These are phyloP conservation scores for Spermophilus dauricus DNA, from an alignment of 2,113 vertebrate species.

Conservation along the genomic window DNA sequence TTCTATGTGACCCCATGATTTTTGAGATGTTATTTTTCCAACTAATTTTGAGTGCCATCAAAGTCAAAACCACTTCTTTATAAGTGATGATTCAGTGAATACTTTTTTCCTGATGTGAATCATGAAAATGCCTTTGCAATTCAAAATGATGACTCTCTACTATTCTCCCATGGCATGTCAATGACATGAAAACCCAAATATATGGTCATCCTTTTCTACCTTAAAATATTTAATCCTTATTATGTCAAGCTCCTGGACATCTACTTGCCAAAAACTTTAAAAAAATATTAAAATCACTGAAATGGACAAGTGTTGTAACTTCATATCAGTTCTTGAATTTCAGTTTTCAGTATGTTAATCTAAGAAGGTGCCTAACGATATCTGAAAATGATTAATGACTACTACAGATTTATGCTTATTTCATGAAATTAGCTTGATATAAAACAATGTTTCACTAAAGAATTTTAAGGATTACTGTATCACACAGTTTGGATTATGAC, in stretches of 20 bases:
- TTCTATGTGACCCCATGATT: constrained; percentile 57
- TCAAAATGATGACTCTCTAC: constrained; percentile 59
- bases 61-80: constrained; percentile 64
- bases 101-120: constrained; percentile 58
- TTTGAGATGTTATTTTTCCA: constrained; percentile 61
- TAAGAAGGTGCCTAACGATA: not conserved
- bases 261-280: not conserved
- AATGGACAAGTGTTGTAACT: not conserved
- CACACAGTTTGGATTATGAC: not conserved
- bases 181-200: constrained; percentile 68
- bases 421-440: constrained; percentile 23
- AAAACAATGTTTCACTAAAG: not conserved
- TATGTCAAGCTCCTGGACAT: constrained; percentile 53
- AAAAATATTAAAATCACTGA: not conserved
- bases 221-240: constrained; percentile 45
- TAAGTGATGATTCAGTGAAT: constrained; percentile 62
- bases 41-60: constrained; percentile 60
- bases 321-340: constrained; percentile 16
- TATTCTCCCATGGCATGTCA: constrained; percentile 52
- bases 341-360: not conserved
- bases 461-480: not conserved
- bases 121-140: constrained; percentile 59
- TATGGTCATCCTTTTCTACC: constrained; percentile 36
- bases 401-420: not conserved
- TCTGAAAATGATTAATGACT: not conserved